A percentile compares a stretch with the other conserved stretches of the same genome.
Conservation (phyloP, 2,888 invertebrate genomes). For the Hirtodrosophila histrioides region DNA sequence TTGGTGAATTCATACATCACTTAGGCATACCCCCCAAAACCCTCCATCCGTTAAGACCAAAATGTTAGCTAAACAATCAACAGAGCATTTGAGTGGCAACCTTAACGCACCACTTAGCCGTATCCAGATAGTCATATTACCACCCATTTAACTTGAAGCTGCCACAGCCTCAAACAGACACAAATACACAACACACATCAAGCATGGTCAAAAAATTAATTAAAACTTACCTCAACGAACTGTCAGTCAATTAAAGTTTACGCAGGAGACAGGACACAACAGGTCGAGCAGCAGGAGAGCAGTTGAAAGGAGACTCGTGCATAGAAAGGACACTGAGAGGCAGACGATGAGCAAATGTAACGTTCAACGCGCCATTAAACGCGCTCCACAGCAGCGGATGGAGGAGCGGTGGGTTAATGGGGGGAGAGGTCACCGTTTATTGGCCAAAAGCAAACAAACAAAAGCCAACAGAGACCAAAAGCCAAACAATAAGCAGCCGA, state of each 20-base stretch:
- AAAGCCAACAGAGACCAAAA: slow-evolving; percentile 64
- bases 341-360: slow-evolving; percentile 47
- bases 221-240: slow-evolving; percentile 75
- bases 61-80: slow-evolving; percentile 51
- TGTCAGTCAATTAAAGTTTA: slow-evolving; percentile 77
- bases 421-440: slow-evolving; percentile 56
- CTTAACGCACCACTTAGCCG: slow-evolving; percentile 44
- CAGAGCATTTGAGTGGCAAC: slow-evolving; percentile 41
- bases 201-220: slow-evolving; percentile 65
- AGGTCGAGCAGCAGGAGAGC: slow-evolving; percentile 42
- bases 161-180: slow-evolving; percentile 3
- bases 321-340: slow-evolving; percentile 5
- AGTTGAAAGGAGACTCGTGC: slow-evolving; percentile 6
- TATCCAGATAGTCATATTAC: slow-evolving; percentile 15
- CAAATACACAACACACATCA: slow-evolving; percentile 10
- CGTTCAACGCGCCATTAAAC: slow-evolving; percentile 72
- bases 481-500: slow-evolving; percentile 61
- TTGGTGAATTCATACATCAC: no score
- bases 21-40: background rate
- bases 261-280: slow-evolving; percentile 60
- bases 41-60: background rate
- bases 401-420: background rate
- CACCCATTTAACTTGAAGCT: slow-evolving; percentile 36
- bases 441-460: slow-evolving; percentile 75
- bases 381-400: slow-evolving; percentile 26